These are phyloP conservation scores for Pilophorus perplexus DNA, from an alignment of 2,888 invertebrate species.

Conservation along the genomic window DNA sequence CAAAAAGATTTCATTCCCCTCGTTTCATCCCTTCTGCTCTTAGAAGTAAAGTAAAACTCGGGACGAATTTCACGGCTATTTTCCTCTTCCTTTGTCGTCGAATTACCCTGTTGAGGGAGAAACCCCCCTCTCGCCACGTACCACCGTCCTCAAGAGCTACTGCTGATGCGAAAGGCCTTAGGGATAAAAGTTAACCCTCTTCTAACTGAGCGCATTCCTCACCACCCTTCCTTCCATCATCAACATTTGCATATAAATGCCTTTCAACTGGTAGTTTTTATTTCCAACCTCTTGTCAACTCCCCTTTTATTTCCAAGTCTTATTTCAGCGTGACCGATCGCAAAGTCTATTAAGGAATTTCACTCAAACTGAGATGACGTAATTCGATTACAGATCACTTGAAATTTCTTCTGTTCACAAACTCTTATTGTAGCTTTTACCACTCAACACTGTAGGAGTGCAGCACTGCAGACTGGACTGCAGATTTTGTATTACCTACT, in stretches of 20 bases:
- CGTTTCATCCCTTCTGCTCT: neutral
- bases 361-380: no score
- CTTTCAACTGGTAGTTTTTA: neutral
- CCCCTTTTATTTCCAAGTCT: neutral
- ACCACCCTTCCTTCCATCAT: neutral
- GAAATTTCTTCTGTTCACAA: no score
- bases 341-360: no score
- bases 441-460: no score
- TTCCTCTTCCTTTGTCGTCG: slow-evolving; percentile 3
- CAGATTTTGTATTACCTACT: no score
- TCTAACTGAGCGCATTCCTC: neutral
- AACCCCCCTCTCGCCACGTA: no score
- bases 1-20: no score
- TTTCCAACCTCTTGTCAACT: neutral
- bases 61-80: neutral
- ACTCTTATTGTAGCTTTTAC: no score
- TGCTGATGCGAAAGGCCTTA: neutral
- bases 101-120: neutral
- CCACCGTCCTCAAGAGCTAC: neutral
- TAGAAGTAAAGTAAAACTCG: neutral
- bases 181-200: neutral
- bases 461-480: no score
- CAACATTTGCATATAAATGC: slow-evolving; percentile 9
- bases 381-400: no score
- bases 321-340: neutral